Evolutionary conservation across 2,888 invertebrate species (phyloP).

Genomic region (Elysia crispata): DNA sequence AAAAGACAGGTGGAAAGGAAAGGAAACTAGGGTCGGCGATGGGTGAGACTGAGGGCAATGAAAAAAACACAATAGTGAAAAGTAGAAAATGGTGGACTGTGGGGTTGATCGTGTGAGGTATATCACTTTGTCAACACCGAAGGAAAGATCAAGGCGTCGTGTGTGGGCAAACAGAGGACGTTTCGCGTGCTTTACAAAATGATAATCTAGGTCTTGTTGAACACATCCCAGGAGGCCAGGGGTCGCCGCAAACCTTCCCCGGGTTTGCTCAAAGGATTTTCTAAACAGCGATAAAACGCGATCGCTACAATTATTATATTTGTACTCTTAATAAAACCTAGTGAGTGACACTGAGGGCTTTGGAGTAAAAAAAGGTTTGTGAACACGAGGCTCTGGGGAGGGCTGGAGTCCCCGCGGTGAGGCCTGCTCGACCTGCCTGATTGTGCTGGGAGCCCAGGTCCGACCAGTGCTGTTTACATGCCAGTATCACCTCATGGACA

Average conservation of each 20-base stretch:
- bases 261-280: slow-evolving; percentile 42
- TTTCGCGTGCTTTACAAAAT: not conserved
- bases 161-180: slow-evolving; percentile 23
- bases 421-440: slow-evolving; percentile 10
- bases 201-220: too few relatives aligned
- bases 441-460: slow-evolving; percentile 16
- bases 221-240: not conserved
- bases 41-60: too few relatives aligned
- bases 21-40: too few relatives aligned
- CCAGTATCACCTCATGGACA: slow-evolving; percentile 18
- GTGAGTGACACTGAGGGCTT: slow-evolving; percentile 16
- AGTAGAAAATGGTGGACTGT: too few relatives aligned
- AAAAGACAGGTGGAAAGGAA: too few relatives aligned
- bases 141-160: slow-evolving; percentile 43
- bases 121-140: slow-evolving; percentile 39
- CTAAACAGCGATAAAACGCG: slow-evolving; percentile 31
- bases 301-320: slow-evolving; percentile 43
- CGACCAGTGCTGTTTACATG: slow-evolving; percentile 35
- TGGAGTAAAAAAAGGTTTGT: too few relatives aligned
- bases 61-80: too few relatives aligned
- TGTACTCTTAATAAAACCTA: slow-evolving; percentile 40
- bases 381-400: too few relatives aligned
- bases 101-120: not conserved
- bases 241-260: not conserved
- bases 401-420: too few relatives aligned